These are phyloP conservation scores for Macrostomum lignano DNA, from an alignment of 1,140 invertebrate genomes.

Conservation along the genomic window DNA sequence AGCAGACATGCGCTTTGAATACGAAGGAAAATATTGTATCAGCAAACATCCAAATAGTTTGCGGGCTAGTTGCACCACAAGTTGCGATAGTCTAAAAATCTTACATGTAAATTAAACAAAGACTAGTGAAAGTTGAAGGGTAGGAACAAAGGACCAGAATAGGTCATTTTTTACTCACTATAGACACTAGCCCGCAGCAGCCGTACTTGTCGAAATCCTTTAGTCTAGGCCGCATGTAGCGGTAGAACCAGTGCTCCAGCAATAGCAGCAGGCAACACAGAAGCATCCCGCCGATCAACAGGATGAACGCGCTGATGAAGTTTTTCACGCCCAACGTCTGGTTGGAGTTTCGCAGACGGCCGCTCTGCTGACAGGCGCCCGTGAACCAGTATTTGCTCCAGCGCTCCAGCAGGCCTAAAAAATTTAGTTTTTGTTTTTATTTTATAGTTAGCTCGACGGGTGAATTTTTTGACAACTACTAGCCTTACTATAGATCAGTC, in stretches of 20 bases:
- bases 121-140: no score
- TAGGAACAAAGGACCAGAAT: no score
- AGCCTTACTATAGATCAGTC: no score
- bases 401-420: conserved; percentile 58
- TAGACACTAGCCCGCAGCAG: conserved; percentile 60
- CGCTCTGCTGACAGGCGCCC: conserved; percentile 54
- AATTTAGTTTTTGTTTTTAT: no score
- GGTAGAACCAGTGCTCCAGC: conserved; percentile 74
- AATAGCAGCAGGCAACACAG: conserved; percentile 50
- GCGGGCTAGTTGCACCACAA: no score
- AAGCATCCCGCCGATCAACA: conserved; percentile 67
- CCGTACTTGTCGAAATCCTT: conserved; percentile 53
- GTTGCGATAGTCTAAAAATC: no score
- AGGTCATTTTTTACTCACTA: conserved; percentile 40
- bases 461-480: no score
- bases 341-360: conserved; percentile 13
- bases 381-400: conserved; percentile 84
- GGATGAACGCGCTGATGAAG: conserved; percentile 77
- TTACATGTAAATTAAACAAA: no score
- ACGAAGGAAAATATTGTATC: no score
- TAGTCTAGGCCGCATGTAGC: conserved; percentile 50
- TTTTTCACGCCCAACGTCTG: conserved; percentile 77
- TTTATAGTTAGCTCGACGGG: no score
- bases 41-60: no score
- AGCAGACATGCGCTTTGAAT: no score